These are phyloP conservation scores for Amphibalanus amphitrite DNA, from an alignment of 1,140 invertebrate species.

Conservation along the genomic window DNA sequence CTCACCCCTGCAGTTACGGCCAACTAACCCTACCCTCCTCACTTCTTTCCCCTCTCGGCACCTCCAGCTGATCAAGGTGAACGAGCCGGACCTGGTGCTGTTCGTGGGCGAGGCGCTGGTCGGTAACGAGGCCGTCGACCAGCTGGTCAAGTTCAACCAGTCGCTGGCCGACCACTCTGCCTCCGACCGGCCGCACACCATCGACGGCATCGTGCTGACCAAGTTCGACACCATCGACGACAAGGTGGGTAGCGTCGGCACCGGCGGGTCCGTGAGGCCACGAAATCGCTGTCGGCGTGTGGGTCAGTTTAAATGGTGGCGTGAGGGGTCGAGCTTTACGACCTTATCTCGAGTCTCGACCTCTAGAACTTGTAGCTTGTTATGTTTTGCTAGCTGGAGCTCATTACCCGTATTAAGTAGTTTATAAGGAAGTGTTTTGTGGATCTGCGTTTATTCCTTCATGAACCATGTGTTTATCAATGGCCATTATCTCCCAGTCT, in stretches of 20 bases:
- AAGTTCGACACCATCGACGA: conserved; percentile 99
- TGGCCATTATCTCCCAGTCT: neutral
- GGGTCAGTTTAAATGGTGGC: too few relatives aligned
- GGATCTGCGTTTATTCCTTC: too few relatives aligned
- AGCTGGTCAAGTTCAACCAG: conserved; percentile 96
- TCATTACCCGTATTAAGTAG: too few relatives aligned
- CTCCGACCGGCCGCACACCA: conserved; percentile 70
- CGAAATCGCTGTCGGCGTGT: too few relatives aligned
- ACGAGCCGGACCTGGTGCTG: conserved; percentile 90
- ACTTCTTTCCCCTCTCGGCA: neutral
- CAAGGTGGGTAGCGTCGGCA: conserved; percentile 33
- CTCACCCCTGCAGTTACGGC: too few relatives aligned
- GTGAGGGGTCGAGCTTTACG: too few relatives aligned
- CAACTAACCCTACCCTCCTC: too few relatives aligned
- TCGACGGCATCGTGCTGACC: conserved; percentile 94
- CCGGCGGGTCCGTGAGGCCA: too few relatives aligned
- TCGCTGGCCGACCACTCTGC: conserved; percentile 62
- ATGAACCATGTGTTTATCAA: neutral
- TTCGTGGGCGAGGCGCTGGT: conserved; percentile 99
- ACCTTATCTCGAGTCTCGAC: too few relatives aligned
- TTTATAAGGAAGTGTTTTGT: neutral
- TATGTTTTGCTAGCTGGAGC: too few relatives aligned
- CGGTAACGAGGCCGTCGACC: conserved; percentile 99
- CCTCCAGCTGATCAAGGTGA: conserved; percentile 52
- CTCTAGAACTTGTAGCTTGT: too few relatives aligned